Evolutionary conservation across 2,888 invertebrate genomes (phyloP).

Genomic region (Athetis lepigone): DNA sequence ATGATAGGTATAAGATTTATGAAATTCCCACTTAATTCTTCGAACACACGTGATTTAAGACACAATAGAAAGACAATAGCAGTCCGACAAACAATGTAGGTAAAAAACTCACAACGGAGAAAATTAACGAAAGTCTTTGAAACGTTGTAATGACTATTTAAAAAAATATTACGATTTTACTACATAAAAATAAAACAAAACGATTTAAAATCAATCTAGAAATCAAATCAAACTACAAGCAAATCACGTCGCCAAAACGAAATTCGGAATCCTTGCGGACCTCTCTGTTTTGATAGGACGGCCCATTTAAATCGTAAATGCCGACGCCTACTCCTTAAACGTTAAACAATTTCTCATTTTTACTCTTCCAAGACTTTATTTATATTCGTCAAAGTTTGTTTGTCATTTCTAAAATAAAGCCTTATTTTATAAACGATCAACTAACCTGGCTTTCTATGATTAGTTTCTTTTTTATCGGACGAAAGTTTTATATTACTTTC

Average conservation of each 20-base stretch:
- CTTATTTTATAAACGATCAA: constrained; percentile 9
- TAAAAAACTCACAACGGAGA: neutral
- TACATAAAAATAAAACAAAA: constrained; percentile 27
- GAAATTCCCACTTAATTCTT: no score
- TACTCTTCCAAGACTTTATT: constrained; percentile 49
- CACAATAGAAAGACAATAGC: no score
- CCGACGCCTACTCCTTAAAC: constrained; percentile 66
- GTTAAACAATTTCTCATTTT: constrained; percentile 49
- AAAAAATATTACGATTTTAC: constrained; percentile 6
- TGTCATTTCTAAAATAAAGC: constrained; percentile 10
- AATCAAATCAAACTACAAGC: constrained; percentile 58
- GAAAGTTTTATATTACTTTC: constrained; percentile 45
- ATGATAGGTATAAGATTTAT: no score
- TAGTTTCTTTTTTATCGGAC: constrained; percentile 35
- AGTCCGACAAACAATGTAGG: no score
- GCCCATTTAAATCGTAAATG: constrained; percentile 76
- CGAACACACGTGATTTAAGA: no score
- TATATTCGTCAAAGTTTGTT: constrained; percentile 50
- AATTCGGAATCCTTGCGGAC: constrained; percentile 71
- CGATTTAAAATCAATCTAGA: constrained; percentile 49
- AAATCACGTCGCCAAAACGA: constrained; percentile 71
- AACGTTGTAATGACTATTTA: neutral
- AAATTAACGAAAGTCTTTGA: neutral
- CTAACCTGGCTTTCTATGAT: constrained; percentile 14
- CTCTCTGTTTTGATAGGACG: constrained; percentile 79